Base-by-base conservation (phyloP, 2,797 vertebrate species). In the Delichon dasypus region DNA sequence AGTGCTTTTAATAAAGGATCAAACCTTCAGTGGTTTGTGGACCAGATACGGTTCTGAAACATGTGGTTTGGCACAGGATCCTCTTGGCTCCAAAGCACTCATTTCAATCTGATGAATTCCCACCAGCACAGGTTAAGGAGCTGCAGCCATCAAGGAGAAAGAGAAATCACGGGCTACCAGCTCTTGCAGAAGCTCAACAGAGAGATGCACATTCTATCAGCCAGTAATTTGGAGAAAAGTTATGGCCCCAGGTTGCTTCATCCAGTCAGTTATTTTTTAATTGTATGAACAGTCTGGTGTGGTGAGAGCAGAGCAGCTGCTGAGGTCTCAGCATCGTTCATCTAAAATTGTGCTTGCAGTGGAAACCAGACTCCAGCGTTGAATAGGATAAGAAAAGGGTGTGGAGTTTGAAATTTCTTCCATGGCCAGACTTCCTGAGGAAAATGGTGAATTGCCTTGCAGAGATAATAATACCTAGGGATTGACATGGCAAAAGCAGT, bases 1-100 rank as follows among this genome's bases (percentile, higher is more conserved):
- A 5, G 51, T 87, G 92, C 91, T 96, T 93, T 94, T 90, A 92
- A 92, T 93, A 95, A 95, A 61, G 92, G 77, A 71, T 78, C 86
- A 95, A 93, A 92, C 85, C 45, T 89, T 58, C 81, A 68, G 90
- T 65, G 81, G 90, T 73, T 78, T 78, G 74, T 90, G 67, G 80
- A 90, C 55, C 53, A 89, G 86, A 71, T 76, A 67, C 0, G 2
- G 66, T 88, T 91, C 93, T 70, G 85, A 94, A 95, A 75, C 64
- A 8, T 71, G 87, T 4, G 36, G 73, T 86, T 95, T 88, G 77
- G 75, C 76, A 68, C 26, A 50, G n/a, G 85, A 27, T 20, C 44
- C 86, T 78, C 68, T 90, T 92, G 93, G 50, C 91, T 89, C 54
- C 80, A 57, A 42, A 85, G 54, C 18, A 13, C 45, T 72, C 53